These are phyloP conservation scores for Gallinago media DNA, from an alignment of 2,113 vertebrate genomes.

Conservation along the genomic window DNA sequence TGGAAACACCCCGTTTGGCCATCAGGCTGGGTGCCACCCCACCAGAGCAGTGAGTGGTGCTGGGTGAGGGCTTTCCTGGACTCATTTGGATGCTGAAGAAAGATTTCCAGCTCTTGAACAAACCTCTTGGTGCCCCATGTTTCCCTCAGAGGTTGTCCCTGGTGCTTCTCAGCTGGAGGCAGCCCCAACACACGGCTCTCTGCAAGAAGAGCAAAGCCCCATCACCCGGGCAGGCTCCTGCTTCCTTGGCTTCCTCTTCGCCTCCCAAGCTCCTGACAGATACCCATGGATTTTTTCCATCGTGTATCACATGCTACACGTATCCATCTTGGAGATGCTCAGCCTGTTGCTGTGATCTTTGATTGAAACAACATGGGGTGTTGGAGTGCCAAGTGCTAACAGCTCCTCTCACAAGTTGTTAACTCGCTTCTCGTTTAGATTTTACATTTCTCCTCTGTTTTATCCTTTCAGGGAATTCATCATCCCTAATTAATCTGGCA, in stretches of 20 bases:
- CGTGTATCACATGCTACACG: not conserved
- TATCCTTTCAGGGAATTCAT: not conserved
- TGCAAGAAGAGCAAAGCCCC: not conserved
- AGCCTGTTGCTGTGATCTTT: not conserved
- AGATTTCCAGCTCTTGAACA: not conserved
- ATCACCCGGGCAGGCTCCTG: not conserved
- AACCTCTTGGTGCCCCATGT: not conserved
- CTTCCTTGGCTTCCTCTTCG: not conserved
- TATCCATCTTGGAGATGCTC: not conserved
- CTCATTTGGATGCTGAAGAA: not conserved
- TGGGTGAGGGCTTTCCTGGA: not conserved
- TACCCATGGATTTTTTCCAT: not conserved
- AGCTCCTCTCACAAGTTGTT: not conserved
- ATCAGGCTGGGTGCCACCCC: fast-evolving
- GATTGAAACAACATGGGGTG: not conserved
- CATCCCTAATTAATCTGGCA: constrained; percentile 56
- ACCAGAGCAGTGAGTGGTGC: not conserved
- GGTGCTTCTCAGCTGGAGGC: not conserved
- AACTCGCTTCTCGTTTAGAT: not conserved
- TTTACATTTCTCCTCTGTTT: not conserved
- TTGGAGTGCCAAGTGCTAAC: not conserved
- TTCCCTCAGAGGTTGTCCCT: not conserved
- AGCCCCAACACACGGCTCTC: not conserved
- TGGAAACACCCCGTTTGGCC: fast-evolving
- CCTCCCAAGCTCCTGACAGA: not conserved